A percentile compares a stretch with the other conserved stretches of the same genome.
Conservation (phyloP, 2,113 vertebrate species). For the Tamias sibiricus region DNA sequence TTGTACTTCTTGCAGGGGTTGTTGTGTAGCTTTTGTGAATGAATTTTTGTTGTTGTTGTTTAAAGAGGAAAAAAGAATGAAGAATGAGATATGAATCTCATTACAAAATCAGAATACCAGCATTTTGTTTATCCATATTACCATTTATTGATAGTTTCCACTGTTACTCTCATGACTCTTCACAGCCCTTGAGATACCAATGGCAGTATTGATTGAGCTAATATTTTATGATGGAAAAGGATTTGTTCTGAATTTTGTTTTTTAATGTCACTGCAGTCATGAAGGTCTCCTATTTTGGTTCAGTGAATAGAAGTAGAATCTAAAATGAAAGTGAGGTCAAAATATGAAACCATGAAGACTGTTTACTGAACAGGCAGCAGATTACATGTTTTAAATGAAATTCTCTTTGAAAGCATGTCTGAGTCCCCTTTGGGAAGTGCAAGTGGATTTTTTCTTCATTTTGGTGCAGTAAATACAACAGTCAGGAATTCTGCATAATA, state of each 20-base stretch:
- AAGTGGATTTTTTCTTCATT: not conserved
- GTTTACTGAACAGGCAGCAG: not conserved
- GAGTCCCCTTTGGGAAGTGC: not conserved
- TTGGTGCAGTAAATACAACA: not conserved
- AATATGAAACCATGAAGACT: not conserved
- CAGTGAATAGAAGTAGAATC: not conserved
- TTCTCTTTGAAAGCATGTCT: not conserved
- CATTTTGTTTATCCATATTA: not conserved
- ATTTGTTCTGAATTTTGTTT: not conserved
- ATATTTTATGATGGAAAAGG: not conserved
- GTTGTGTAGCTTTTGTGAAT: not conserved
- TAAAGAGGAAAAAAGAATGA: not conserved
- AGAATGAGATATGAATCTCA: not conserved
- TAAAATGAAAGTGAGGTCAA: conserved; percentile 26
- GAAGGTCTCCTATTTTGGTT: not conserved
- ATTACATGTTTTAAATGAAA: not conserved
- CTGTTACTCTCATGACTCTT: not conserved
- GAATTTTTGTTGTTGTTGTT: not conserved
- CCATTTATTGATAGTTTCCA: not conserved
- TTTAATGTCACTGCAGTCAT: not conserved
- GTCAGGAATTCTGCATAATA: not conserved
- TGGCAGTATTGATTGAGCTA: not conserved
- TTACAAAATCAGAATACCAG: not conserved
- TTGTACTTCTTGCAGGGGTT: not conserved
- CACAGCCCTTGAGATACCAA: not conserved